A percentile compares a stretch with the other conserved stretches of the same genome.
phyloP scores from a whole-genome alignment of 2,888 invertebrate species.

The Pterostichus madidus region DNA sequence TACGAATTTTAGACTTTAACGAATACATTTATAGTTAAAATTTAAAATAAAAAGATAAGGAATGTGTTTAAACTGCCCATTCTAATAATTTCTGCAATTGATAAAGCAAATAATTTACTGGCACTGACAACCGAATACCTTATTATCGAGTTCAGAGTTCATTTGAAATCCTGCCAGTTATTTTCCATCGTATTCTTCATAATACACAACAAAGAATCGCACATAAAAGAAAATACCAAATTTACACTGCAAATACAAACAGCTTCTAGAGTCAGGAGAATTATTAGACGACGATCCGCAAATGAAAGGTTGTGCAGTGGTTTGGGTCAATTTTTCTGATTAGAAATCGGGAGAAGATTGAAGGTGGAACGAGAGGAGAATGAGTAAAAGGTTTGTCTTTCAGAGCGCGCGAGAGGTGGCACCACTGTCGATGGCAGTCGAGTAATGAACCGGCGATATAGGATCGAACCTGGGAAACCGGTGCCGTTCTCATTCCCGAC shows the following conservation, averaged over 20 bases:
- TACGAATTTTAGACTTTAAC: too few relatives aligned
- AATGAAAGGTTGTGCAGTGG: constrained; percentile 45
- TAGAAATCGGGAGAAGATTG: constrained; percentile 54
- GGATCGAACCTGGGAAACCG: constrained; percentile 38
- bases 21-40: too few relatives aligned
- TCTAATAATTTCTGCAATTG: not conserved
- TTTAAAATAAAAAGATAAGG: too few relatives aligned
- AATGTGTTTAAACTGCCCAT: too few relatives aligned
- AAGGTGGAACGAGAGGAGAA: constrained; percentile 54
- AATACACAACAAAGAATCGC: constrained; percentile 41
- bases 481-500: not conserved
- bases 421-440: constrained; percentile 54
- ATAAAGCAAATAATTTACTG: not conserved
- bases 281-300: constrained; percentile 49
- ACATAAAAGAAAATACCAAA: constrained; percentile 46
- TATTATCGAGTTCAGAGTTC: constrained; percentile 3
- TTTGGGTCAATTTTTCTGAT: constrained; percentile 61
- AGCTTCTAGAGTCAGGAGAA: constrained; percentile 28
- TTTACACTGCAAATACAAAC: constrained; percentile 40
- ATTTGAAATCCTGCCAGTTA: not conserved
- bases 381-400: constrained; percentile 62
- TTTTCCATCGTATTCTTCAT: constrained; percentile 8
- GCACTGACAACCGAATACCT: not conserved
- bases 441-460: constrained; percentile 60
- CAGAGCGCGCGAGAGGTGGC: constrained; percentile 50